Evolutionary conservation across 1,140 invertebrate species (phyloP).

Genomic region (Drosophila sp.): DNA sequence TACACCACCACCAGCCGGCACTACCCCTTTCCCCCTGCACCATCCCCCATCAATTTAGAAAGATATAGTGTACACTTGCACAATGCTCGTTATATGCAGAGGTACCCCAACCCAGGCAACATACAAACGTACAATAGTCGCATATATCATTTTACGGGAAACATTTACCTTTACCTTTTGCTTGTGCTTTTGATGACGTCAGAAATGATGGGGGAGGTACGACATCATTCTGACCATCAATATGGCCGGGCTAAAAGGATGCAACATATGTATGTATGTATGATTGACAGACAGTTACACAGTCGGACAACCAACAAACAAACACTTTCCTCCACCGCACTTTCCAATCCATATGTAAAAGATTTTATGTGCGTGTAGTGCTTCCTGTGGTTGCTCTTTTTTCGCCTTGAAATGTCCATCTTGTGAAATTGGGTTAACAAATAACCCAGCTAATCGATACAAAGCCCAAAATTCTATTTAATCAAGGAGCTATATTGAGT

Average conservation of each 20-base stretch:
- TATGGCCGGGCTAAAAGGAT: neutral
- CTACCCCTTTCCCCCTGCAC: neutral
- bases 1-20: neutral
- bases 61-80: neutral
- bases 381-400: neutral
- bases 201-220: neutral
- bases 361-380: neutral
- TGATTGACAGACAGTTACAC: conserved; percentile 10
- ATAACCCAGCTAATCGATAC: neutral
- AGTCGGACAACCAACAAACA: conserved; percentile 3
- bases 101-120: too few relatives aligned
- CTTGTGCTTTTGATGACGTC: conserved; percentile 1
- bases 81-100: neutral
- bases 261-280: neutral
- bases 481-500: neutral
- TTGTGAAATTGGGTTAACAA: neutral
- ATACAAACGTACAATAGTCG: neutral
- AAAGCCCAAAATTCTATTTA: neutral
- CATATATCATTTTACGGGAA: conserved; percentile 5
- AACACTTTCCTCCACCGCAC: neutral
- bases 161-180: conserved; percentile 2
- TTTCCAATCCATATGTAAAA: neutral
- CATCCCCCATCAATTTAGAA: neutral
- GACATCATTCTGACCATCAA: neutral
- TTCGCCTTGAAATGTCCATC: neutral